Evolutionary conservation across 2,113 vertebrate genomes (phyloP).

Genomic region (Corvus hawaiiensis): DNA sequence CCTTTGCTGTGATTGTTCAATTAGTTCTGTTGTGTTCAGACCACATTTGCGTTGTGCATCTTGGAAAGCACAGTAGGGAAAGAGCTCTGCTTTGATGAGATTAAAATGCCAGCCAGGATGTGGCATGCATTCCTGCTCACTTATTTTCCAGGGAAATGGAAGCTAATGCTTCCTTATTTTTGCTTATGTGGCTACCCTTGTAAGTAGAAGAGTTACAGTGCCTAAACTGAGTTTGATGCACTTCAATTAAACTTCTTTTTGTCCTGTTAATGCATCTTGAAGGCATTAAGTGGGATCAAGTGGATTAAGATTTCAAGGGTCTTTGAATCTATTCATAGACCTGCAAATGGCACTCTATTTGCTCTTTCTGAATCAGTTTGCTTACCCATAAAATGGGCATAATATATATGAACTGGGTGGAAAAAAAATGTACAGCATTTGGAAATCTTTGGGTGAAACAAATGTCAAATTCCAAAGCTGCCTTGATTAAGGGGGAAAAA

Average conservation of each 20-base stretch:
- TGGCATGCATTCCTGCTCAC: neutral
- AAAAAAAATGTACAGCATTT: neutral
- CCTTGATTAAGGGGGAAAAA: neutral
- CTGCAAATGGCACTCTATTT: conserved; percentile 11
- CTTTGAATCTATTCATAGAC: conserved; percentile 16
- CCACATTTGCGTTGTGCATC: conserved; percentile 25
- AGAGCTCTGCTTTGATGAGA: neutral
- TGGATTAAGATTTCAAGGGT: conserved; percentile 42
- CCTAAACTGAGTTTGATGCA: neutral
- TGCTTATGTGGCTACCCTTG: neutral
- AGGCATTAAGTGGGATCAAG: conserved; percentile 38
- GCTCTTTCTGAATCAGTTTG: neutral
- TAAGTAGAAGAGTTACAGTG: neutral
- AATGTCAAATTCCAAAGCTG: neutral
- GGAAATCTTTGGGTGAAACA: neutral
- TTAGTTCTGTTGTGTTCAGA: conserved; percentile 63
- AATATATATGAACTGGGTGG: neutral
- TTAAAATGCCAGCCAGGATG: conserved; percentile 43
- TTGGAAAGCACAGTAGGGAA: conserved; percentile 8
- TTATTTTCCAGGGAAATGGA: conserved; percentile 28
- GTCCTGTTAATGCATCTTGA: conserved; percentile 44
- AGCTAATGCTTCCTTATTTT: conserved; percentile 11
- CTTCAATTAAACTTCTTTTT: conserved; percentile 8
- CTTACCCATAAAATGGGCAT: neutral
- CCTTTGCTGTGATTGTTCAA: conserved; percentile 72